Conservation (phyloP, 2,797 vertebrate species). For the Telmatherina bonti region DNA sequence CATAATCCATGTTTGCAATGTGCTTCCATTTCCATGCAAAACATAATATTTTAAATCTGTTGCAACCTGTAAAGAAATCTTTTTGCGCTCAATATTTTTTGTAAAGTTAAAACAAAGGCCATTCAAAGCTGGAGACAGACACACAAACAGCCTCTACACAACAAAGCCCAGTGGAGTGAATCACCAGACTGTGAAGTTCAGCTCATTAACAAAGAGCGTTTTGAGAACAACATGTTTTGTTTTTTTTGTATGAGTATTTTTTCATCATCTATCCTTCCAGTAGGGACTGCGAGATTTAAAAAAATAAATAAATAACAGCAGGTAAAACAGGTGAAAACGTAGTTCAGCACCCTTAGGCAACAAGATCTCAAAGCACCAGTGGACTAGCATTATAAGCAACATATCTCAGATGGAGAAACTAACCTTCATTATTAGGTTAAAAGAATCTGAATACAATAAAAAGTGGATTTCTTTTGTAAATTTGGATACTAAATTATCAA, state of each 20-base stretch:
- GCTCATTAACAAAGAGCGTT: conserved; percentile 53
- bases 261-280: conserved; percentile 23
- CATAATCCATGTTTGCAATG: conserved; percentile 1
- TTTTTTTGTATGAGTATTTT: conserved; percentile 16
- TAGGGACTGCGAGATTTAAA: conserved; percentile 6
- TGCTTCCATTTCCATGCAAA: not conserved
- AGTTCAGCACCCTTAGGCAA: conserved; percentile 34
- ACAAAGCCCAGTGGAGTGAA: conserved; percentile 54
- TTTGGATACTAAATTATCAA: too few relatives aligned
- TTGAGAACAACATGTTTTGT: not conserved
- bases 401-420: too few relatives aligned
- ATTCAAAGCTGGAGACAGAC: conserved; percentile 46
- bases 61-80: not conserved
- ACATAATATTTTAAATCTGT: not conserved
- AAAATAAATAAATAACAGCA: conserved; percentile 21
- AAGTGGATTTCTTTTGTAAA: too few relatives aligned
- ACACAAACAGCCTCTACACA: conserved; percentile 48
- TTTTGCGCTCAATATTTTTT: not conserved
- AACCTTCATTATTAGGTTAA: too few relatives aligned
- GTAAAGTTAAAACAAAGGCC: conserved; percentile 46
- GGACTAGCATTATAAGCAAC: too few relatives aligned
- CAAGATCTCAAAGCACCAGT: conserved; percentile 32
- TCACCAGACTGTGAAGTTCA: conserved; percentile 70
- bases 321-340: conserved; percentile 53
- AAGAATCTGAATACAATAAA: too few relatives aligned